Conservation (phyloP, 2,888 invertebrate species). For the Drosophila anomalata region DNA sequence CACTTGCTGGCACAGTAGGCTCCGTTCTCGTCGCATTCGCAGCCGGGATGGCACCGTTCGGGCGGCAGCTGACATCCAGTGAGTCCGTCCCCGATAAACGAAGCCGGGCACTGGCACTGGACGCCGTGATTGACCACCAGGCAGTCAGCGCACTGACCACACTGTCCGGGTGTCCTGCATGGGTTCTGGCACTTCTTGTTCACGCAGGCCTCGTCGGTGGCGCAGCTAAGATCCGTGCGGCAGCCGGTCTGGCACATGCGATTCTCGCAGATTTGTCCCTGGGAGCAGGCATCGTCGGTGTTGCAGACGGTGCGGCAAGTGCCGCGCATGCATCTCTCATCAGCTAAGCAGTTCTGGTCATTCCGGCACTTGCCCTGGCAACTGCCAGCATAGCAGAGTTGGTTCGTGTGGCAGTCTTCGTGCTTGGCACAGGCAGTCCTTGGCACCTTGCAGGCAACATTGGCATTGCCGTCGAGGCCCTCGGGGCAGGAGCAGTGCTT, state of each 20-base stretch:
- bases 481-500: conserved; percentile 90
- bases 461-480: conserved; percentile 90
- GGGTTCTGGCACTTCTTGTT: conserved; percentile 92
- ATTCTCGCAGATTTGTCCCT: conserved; percentile 94
- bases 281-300: conserved; percentile 91
- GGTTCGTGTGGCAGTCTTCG: conserved; percentile 88
- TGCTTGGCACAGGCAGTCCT: conserved; percentile 87
- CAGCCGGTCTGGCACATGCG: conserved; percentile 94
- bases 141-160: conserved; percentile 93
- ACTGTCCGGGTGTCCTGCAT: conserved; percentile 89
- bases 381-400: conserved; percentile 90
- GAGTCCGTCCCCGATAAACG: conserved; percentile 92
- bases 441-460: conserved; percentile 89
- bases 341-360: conserved; percentile 91
- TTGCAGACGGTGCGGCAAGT: conserved; percentile 94
- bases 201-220: conserved; percentile 90
- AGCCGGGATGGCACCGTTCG: conserved; percentile 89
- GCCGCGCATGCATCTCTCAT: conserved; percentile 93
- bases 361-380: conserved; percentile 92
- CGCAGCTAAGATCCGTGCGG: conserved; percentile 92
- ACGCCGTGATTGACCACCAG: conserved; percentile 92
- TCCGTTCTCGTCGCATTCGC: conserved; percentile 92
- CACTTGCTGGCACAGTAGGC: conserved; percentile 90
- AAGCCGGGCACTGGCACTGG: conserved; percentile 93
- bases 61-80: conserved; percentile 90